Conservation (phyloP, 1,140 invertebrate genomes). For the Charaxes varanes region DNA sequence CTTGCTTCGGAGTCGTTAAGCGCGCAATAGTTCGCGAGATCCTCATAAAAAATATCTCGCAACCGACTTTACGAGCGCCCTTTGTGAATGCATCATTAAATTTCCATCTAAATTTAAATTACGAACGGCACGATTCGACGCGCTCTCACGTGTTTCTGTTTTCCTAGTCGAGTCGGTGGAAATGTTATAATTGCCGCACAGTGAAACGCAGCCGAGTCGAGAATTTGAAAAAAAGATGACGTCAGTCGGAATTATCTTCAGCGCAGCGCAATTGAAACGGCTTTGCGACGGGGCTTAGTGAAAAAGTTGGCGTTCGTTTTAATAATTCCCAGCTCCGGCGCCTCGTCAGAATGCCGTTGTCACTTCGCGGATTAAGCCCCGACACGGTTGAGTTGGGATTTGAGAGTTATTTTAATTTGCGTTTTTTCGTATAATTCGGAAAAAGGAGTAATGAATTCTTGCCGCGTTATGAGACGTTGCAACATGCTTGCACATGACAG, state of each 20-base stretch:
- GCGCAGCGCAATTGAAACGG: slow-evolving; percentile 73
- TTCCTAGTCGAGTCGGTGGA: slow-evolving; percentile 68
- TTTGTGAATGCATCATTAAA: slow-evolving; percentile 74
- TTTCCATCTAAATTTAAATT: slow-evolving; percentile 74
- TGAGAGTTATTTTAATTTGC: slow-evolving; percentile 72
- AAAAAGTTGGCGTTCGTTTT: slow-evolving; percentile 74
- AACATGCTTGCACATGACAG: slow-evolving; percentile 22
- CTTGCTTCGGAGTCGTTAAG: slow-evolving; percentile 72
- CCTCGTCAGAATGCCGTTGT: slow-evolving; percentile 74
- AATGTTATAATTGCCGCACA: slow-evolving; percentile 74
- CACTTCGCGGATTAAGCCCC: slow-evolving; percentile 72
- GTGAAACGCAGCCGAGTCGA: slow-evolving; percentile 65
- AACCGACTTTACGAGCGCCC: slow-evolving; percentile 71
- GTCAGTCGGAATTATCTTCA: slow-evolving; percentile 73
- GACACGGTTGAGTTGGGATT: slow-evolving; percentile 71
- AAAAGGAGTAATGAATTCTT: slow-evolving; percentile 33
- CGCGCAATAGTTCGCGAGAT: slow-evolving; percentile 73
- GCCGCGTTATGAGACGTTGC: slow-evolving; percentile 20
- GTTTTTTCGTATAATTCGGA: slow-evolving; percentile 58
- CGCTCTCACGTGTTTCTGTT: slow-evolving; percentile 71
- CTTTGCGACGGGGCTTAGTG: slow-evolving; percentile 72
- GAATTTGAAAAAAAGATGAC: slow-evolving; percentile 73
- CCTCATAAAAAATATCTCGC: slow-evolving; percentile 74
- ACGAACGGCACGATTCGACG: slow-evolving; percentile 65
- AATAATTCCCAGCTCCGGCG: slow-evolving; percentile 72